These are phyloP conservation scores for Branchipolynoe longqiensis DNA, from an alignment of 2,888 invertebrate species.

Conservation along the genomic window DNA sequence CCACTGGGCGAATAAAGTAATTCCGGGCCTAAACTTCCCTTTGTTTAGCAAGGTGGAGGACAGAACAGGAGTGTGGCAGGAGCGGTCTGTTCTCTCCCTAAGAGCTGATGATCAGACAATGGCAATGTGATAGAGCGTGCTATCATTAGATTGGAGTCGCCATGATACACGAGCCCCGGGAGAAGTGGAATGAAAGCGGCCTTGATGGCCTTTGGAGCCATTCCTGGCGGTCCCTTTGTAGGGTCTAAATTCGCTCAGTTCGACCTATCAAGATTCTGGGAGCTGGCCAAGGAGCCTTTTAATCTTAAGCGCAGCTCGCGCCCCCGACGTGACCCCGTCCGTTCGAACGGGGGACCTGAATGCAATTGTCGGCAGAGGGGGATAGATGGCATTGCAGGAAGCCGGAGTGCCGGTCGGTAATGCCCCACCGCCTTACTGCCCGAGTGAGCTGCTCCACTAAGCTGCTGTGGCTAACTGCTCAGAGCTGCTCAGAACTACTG, in stretches of 20 bases:
- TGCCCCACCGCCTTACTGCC: not conserved
- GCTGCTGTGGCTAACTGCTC: not conserved
- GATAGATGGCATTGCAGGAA: conserved; percentile 42
- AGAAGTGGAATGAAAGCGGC: conserved; percentile 9
- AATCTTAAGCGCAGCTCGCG: conserved; percentile 24
- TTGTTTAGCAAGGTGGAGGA: not conserved
- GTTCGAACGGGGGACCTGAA: not conserved
- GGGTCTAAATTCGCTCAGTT: conserved; percentile 34
- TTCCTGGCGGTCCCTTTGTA: conserved; percentile 20
- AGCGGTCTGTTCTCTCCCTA: too few species aligned
- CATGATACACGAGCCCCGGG: not conserved
- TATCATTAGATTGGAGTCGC: conserved; percentile 24
- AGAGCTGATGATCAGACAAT: conserved; percentile 31
- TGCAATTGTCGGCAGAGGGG: conserved; percentile 28
- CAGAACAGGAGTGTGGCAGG: too few species aligned
- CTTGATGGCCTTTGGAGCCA: not conserved
- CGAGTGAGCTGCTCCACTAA: not conserved
- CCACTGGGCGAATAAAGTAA: too few species aligned
- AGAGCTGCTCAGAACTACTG: not conserved
- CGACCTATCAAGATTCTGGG: conserved; percentile 40
- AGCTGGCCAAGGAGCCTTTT: conserved; percentile 26
- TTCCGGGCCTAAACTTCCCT: too few species aligned
- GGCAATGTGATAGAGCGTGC: conserved; percentile 23
- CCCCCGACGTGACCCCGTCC: not conserved
- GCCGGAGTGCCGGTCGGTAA: conserved; percentile 17